Conservation (phyloP, 2,888 invertebrate species). For the Balanococcus diminutus region DNA sequence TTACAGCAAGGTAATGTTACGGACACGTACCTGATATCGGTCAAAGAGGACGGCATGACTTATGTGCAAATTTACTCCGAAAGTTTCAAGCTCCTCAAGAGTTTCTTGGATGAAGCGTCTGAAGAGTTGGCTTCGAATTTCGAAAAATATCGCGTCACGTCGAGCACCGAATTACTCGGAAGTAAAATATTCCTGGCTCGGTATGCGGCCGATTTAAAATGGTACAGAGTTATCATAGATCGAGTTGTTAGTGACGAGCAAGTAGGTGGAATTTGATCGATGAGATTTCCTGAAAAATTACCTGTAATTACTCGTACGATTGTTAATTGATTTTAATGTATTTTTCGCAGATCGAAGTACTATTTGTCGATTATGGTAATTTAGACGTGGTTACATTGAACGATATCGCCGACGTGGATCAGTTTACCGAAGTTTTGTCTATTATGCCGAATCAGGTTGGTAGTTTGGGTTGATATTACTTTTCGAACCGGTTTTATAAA, state of each 20-base stretch:
- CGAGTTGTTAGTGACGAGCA: background rate
- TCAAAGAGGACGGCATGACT: constrained; percentile 41
- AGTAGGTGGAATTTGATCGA: too few relatives aligned
- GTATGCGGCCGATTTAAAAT: background rate
- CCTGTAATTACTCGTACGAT: too few relatives aligned
- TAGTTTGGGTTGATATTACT: background rate
- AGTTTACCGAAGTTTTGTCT: background rate
- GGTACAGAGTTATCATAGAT: constrained; percentile 11
- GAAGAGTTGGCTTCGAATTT: background rate
- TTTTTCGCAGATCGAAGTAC: constrained; percentile 27
- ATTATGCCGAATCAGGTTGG: constrained; percentile 27
- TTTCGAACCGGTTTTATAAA: too few relatives aligned
- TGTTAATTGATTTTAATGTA: background rate
- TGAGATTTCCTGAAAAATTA: too few relatives aligned
- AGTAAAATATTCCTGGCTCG: background rate
- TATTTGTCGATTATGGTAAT: constrained; percentile 45
- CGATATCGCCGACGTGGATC: constrained; percentile 1
- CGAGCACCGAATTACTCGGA: background rate
- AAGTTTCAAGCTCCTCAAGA: background rate
- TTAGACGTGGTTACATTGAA: background rate
- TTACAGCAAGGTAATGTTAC: constrained; percentile 16
- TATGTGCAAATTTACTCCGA: constrained; percentile 24
- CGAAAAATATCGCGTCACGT: background rate
- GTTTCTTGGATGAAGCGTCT: background rate
- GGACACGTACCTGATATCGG: background rate